Base-by-base conservation (phyloP, 2,888 invertebrate genomes). In the Sarcophaga carnaria region DNA sequence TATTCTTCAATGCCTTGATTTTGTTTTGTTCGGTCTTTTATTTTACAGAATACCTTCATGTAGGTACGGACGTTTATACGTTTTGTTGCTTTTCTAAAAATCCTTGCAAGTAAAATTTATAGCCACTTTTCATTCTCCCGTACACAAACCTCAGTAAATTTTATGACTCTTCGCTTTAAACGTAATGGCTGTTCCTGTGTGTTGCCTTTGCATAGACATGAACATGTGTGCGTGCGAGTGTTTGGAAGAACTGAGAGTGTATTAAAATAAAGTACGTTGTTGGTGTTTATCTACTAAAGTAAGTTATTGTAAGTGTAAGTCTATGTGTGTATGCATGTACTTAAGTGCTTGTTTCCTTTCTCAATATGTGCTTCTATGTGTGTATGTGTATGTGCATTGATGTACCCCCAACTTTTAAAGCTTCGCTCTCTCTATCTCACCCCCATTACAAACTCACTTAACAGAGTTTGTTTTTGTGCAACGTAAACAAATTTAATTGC, bases 401-500 rank as follows among this genome's bases (percentile, higher is more conserved):
- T 8, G 37, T 37, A 8, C 37, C 37, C 49, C 54, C 17, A 14
- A 54, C 17, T 54, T 54, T 17, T 27, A 66, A 20, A 45, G n/a
- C 20, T 37, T 47, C 4, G 6, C 17, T 10, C 14, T 12, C 54
- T 54, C 14, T n/a, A 12, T 14, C 49, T 10, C 49, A 4, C 4
- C 2, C 1, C 54, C 14, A 4, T 17, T 54, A 54, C 17, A 54
- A 17, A 37, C 37, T 37, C 37, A 37, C 37, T 37, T 54, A 54
- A 54, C 1, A 14, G 72, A 80, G 75, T 75, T 75, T 85, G 77
- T 82, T 85, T 84, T 88, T 87, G 88, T 87, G 83, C 85, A 88
- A 88, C 83, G 83, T 86, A 87, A 89, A 87, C 89, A 87, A 87
- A 86, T 89, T 88, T 89, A 89, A 89, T 89, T 89, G 89, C 89